A percentile compares a stretch with the other conserved stretches of the same genome.
Evolutionary conservation across 1,140 invertebrate species (phyloP).

Genomic region (Solen grandis): DNA sequence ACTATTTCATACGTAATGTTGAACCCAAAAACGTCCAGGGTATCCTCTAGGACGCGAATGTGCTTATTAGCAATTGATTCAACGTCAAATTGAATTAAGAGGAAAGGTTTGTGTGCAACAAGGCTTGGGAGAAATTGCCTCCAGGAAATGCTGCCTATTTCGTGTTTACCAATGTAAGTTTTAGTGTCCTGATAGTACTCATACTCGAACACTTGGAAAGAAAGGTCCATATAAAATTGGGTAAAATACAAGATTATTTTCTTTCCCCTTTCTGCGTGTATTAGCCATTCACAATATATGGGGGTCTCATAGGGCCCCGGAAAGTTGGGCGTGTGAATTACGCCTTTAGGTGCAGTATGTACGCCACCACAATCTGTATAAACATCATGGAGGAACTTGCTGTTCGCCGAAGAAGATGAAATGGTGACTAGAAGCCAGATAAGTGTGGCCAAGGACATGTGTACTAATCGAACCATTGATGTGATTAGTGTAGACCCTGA

Average conservation of each 20-base stretch:
- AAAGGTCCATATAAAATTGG: constrained; percentile 91
- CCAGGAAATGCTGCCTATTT: constrained; percentile 79
- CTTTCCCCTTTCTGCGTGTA: constrained; percentile 85
- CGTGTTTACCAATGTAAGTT: constrained; percentile 65
- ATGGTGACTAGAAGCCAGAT: no score
- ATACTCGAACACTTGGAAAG: constrained; percentile 91
- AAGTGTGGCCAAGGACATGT: no score
- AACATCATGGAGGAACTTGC: no score
- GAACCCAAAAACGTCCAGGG: constrained; percentile 94
- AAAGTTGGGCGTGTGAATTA: constrained; percentile 91
- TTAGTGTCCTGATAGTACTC: constrained; percentile 79
- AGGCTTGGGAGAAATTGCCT: constrained; percentile 69
- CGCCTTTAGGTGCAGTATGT: constrained; percentile 62
- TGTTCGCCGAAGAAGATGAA: no score
- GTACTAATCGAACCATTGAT: no score
- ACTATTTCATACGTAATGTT: constrained; percentile 94
- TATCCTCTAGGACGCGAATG: constrained; percentile 88
- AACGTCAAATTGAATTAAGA: constrained; percentile 90
- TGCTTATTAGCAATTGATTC: constrained; percentile 89
- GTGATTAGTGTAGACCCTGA: no score
- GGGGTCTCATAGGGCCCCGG: constrained; percentile 89
- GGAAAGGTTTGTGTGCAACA: constrained; percentile 87
- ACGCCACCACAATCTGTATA: constrained; percentile 68
- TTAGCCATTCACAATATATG: constrained; percentile 92
- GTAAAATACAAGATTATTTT: constrained; percentile 92